phyloP scores from a whole-genome alignment of 2,113 vertebrate genomes.

The Trematocara stigmaticum region DNA sequence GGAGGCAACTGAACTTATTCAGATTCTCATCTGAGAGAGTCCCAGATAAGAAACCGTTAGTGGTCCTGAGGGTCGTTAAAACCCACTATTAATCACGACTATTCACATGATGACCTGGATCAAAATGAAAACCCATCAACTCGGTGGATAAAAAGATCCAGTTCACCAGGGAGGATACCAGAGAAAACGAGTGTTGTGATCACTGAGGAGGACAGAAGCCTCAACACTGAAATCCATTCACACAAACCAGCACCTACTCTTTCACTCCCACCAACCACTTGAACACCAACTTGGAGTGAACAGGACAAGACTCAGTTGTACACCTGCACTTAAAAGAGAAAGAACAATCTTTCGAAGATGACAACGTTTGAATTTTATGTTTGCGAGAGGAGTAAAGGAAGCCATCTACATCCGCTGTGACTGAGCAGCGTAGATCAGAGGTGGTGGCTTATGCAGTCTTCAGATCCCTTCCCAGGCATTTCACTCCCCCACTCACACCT shows the following conservation, averaged over 20 bases:
- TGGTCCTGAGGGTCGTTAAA: neutral
- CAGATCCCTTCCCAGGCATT: neutral
- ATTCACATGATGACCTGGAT: neutral
- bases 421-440: neutral
- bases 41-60: neutral
- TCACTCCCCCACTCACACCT: neutral
- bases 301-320: neutral
- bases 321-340: neutral
- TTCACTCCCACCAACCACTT: neutral
- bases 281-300: neutral
- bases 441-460: neutral
- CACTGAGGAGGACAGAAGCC: neutral
- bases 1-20: neutral
- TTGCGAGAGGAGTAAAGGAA: neutral
- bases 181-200: neutral
- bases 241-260: neutral
- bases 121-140: neutral
- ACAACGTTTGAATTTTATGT: neutral
- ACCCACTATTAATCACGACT: neutral
- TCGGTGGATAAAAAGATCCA: neutral
- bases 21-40: neutral
- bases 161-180: neutral
- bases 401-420: neutral
- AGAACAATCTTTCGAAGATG: neutral
- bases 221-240: neutral